phyloP scores from a whole-genome alignment of 2,888 invertebrate genomes.

The Hermodice carunculata region DNA sequence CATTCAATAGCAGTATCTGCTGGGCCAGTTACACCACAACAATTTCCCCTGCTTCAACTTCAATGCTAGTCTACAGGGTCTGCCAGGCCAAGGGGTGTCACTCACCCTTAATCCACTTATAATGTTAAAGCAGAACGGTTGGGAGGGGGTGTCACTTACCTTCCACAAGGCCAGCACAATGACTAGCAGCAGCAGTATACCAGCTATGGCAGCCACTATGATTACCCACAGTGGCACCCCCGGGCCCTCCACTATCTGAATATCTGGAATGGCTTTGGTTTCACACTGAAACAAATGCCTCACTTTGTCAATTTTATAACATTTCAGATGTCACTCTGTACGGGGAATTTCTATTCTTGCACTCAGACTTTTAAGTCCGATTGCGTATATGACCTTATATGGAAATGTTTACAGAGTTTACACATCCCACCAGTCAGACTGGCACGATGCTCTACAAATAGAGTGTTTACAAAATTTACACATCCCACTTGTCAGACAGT shows the following conservation, averaged over 20 bases:
- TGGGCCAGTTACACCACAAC: no score
- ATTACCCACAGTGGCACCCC: constrained; percentile 90
- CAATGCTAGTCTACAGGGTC: no score
- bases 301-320: constrained; percentile 18
- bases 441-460: no score
- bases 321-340: no score
- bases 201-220: constrained; percentile 83
- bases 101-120: neutral
- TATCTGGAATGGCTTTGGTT: constrained; percentile 81
- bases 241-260: constrained; percentile 80
- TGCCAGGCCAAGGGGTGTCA: no score
- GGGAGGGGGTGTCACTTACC: constrained; percentile 80
- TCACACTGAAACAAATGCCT: neutral
- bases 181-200: constrained; percentile 84
- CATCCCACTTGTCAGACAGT: no score
- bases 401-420: no score
- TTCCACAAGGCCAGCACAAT: constrained; percentile 87
- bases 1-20: no score
- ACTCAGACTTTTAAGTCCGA: neutral
- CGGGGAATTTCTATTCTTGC: constrained; percentile 28
- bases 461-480: no score
- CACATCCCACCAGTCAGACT: no score
- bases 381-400: neutral
- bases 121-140: neutral
- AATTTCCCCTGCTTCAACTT: no score